Evolutionary conservation across 2,888 invertebrate genomes (phyloP).

Genomic region (Rhimphoctona megacephalus): DNA sequence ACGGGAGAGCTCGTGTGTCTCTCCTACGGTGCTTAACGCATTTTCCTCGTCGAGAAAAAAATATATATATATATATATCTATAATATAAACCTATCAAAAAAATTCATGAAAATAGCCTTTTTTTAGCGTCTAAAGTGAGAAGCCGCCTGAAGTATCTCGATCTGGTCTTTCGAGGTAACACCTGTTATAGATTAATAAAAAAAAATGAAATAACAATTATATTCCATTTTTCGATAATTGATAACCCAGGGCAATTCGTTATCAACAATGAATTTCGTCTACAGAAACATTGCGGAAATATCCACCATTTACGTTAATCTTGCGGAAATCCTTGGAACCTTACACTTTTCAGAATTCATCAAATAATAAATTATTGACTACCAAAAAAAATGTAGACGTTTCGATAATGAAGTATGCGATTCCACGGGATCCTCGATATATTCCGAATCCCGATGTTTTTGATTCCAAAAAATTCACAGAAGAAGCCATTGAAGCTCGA

Average conservation of each 20-base stretch:
- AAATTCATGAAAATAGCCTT: no score
- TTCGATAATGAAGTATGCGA: slow-evolving; percentile 71
- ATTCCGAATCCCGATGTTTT: slow-evolving; percentile 77
- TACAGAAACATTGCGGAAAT: slow-evolving; percentile 84
- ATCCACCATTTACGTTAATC: slow-evolving; percentile 82
- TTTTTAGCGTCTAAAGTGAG: no score
- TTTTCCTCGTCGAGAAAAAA: no score
- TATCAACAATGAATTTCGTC: neutral
- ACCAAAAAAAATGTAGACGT: slow-evolving; percentile 71
- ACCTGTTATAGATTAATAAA: neutral
- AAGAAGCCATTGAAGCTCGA: slow-evolving; percentile 70
- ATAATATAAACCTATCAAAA: no score
- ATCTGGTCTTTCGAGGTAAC: slow-evolving; percentile 82
- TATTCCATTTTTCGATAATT: neutral
- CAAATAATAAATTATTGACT: slow-evolving; percentile 62
- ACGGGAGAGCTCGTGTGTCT: no score
- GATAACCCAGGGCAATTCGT: neutral
- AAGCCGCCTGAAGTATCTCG: slow-evolving; percentile 84
- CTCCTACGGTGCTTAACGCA: no score
- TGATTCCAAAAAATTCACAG: slow-evolving; percentile 78
- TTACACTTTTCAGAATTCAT: slow-evolving; percentile 33
- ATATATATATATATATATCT: no score
- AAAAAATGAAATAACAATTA: neutral
- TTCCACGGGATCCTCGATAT: slow-evolving; percentile 75
- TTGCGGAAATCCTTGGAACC: slow-evolving; percentile 78